A percentile compares a stretch with the other conserved stretches of the same genome.
These are phyloP conservation scores for Laspeyria flexula DNA, from an alignment of 2,888 invertebrate species.

Conservation along the genomic window DNA sequence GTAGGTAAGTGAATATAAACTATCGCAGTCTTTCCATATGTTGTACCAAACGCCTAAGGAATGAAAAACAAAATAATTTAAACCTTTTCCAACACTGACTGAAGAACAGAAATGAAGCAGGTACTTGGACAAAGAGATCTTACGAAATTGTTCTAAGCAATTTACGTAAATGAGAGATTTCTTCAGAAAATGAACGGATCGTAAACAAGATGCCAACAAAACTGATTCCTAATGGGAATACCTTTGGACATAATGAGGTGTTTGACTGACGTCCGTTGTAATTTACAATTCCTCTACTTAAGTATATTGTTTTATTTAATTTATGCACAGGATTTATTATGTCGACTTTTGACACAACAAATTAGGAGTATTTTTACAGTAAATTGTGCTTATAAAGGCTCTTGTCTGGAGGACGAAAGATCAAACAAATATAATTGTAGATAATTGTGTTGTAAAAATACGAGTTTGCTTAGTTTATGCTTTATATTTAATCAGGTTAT, in stretches of 20 bases:
- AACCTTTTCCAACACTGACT: too few relatives aligned
- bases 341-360: not conserved
- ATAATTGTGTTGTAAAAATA: too few relatives aligned
- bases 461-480: too few relatives aligned
- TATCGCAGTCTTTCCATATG: too few relatives aligned
- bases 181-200: slow-evolving; percentile 9
- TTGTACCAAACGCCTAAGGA: too few relatives aligned
- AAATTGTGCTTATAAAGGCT: too few relatives aligned
- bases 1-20: too few relatives aligned
- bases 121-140: not conserved
- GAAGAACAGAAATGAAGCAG: too few relatives aligned
- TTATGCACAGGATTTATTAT: not conserved
- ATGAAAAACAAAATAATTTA: too few relatives aligned
- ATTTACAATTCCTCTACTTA: slow-evolving; percentile 3
- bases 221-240: slow-evolving; percentile 7
- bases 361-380: not conserved
- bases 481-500: too few relatives aligned
- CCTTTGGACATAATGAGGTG: slow-evolving; percentile 23
- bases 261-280: slow-evolving; percentile 17
- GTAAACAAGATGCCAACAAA: slow-evolving; percentile 4
- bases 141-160: not conserved
- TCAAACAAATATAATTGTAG: too few relatives aligned
- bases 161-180: slow-evolving; percentile 18
- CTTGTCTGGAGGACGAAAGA: too few relatives aligned
- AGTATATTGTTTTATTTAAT: not conserved